Evolutionary conservation across 2,888 invertebrate genomes (phyloP), one percentile per base, ranked within the genome.

Genomic region (Eristalinus aeneus): DNA sequence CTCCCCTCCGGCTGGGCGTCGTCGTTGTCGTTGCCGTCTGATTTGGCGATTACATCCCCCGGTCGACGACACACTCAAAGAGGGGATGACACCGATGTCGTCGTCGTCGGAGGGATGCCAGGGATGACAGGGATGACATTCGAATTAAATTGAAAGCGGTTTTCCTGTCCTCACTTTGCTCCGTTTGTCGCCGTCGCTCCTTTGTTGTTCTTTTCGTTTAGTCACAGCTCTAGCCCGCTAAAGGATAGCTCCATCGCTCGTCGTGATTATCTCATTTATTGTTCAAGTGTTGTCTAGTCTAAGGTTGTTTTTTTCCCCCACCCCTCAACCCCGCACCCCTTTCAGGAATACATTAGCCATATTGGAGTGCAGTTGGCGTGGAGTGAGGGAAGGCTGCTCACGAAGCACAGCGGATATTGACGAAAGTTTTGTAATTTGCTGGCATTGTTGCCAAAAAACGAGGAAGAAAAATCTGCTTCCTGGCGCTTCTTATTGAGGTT

Each of bases 111-210:
- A 60, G 22, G 65, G 74, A 16, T n/a, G 39, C 4, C 39, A n/a
- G 16, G 54, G 27, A 39, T 10, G 12, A 36, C 46, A 31, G 67
- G 32, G 61, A 80, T 73, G 65, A 67, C 63, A 76, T 76, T 76
- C 63, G 73, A 80, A 81, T 80, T 81, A 76, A 85, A 80, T 76
- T 73, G 72, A 79, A 85, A 81, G 76, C 73, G 81, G 76, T 56
- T 56, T n/a, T 22, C 22, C 56, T 56, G 56, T 27, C 65, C 23
- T 74, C 23, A 39, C 27, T 64, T 56, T 65, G 71, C 39, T 39
- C 53, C 32, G 63, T 63, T 56, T 74, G 58, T 74, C 58, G 64
- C 36, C 58, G 39, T 10, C 32, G 61, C 32, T n/a, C 39, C 20
- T 75, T 60, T 60, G 11, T 16, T 39, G 11, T 4, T 36, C 31